Evolutionary conservation across 2,888 invertebrate species (phyloP), one percentile per base, ranked within the genome.

Genomic region (Metalampra italica): DNA sequence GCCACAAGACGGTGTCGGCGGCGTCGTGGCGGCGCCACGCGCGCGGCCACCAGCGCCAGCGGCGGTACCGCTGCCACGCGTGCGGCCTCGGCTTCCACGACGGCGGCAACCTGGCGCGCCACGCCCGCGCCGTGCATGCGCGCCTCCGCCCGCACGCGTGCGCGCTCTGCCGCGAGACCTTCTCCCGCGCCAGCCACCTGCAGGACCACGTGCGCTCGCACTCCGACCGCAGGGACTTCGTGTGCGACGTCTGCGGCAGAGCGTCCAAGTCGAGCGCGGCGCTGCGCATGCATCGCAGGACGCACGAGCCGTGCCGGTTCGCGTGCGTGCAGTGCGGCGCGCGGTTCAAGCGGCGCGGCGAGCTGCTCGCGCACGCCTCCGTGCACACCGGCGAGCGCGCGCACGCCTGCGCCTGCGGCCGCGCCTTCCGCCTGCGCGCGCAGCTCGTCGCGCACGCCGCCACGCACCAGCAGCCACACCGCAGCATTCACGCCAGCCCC

Each of bases 341-440:
- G 43, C 71, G 69, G 46, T 93, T 92, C 66, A 86, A 90, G 37
- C 77, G 92, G 7, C 72, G 75, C 22, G 85, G 85, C 15, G 91
- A 92, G 63, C 71, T 92, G 58, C 67, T 78, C 47, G 89, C 90
- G 43, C 92, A 93, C 64, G 64, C 78, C 38, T 79, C 86, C 41
- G 84, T 91, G 47, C 92, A 93, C 67, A 88, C 91, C 0, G 91
- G 91, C 4, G 90, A 91, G 57, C 83, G 82, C 53, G 88, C 91
- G 38, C 87, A 91, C 64, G 60, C 55, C 5, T 93, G 93, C 63
- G 54, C 68, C 11, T 93, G 93, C 67, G 82, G 80, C 7, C 82
- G 77, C 50, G 72, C 83, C 29, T 92, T 92, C 64, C 75, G 91
- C 1, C 60, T 82, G 52, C 69, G 79, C 60, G 57, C 56, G n/a